These are phyloP conservation scores for Hydra vulgaris DNA, from an alignment of 30 jellyfish, hydroid and myxozoan genomes.

Conservation along the genomic window DNA sequence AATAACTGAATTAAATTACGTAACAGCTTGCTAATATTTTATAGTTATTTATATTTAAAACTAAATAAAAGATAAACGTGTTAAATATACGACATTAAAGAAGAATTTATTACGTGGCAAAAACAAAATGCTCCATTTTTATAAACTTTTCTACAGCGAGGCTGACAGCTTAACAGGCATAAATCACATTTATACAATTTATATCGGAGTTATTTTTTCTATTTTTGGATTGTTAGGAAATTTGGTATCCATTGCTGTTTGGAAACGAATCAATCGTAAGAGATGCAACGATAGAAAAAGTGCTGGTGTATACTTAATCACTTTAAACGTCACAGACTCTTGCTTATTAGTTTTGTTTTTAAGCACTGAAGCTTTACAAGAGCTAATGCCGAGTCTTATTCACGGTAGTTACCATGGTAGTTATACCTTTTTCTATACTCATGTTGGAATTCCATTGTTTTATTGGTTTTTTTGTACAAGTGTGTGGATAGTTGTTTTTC, in stretches of 20 bases:
- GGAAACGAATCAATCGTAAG: constrained; percentile 53
- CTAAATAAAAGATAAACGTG: too few species aligned
- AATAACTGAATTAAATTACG: too few species aligned
- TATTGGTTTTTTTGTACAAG: constrained; percentile 51
- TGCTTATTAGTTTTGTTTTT: constrained; percentile 57
- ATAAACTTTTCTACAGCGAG: background rate
- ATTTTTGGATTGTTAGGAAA: constrained; percentile 69
- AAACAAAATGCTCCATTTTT: background rate
- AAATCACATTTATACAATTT: constrained; percentile 35
- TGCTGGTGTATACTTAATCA: constrained; percentile 48
- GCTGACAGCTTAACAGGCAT: background rate
- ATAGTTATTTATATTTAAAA: too few species aligned
- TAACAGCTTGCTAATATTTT: too few species aligned
- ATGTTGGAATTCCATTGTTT: constrained; percentile 59
- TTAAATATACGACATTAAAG: too few species aligned
- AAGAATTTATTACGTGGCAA: too few species aligned
- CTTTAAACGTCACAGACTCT: constrained; percentile 46
- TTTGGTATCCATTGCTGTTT: constrained; percentile 41
- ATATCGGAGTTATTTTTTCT: constrained; percentile 53
- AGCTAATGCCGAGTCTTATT: background rate
- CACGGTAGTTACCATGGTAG: too few species aligned
- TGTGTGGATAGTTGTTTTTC: constrained; percentile 50
- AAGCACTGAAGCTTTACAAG: constrained; percentile 49
- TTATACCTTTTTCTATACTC: constrained; percentile 21
- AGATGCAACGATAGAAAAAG: constrained; percentile 46